Percentiles rank a stretch among this genome's conserved stretches.
Conservation (phyloP, 2,113 vertebrate species). For the Egretta garzetta region DNA sequence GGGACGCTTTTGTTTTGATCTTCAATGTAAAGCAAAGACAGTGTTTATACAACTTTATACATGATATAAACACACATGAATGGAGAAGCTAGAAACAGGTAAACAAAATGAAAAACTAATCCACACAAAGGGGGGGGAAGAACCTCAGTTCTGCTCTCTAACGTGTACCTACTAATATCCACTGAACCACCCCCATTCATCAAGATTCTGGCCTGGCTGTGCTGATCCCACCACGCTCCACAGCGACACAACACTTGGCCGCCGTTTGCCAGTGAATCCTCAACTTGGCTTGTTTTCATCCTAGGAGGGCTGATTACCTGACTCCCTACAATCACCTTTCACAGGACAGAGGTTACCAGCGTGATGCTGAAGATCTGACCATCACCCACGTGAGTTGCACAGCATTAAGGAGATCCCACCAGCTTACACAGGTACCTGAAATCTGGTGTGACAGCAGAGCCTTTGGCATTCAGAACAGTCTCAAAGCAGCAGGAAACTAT, state of each 20-base stretch:
- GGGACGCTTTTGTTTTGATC: slow-evolving; percentile 10
- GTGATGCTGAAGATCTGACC: neutral
- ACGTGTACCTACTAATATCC: neutral
- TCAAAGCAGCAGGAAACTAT: neutral
- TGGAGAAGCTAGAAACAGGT: neutral
- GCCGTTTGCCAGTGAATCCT: neutral
- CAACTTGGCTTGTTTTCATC: neutral
- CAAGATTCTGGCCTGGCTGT: neutral
- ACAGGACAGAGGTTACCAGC: neutral
- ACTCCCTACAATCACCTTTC: slow-evolving; percentile 28
- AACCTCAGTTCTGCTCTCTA: neutral
- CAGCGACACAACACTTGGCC: neutral
- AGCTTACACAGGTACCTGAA: neutral
- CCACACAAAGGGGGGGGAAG: neutral
- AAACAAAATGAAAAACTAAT: neutral
- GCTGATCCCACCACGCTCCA: neutral
- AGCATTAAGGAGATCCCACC: neutral
- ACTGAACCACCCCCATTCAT: neutral
- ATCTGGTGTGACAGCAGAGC: neutral
- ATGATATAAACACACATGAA: neutral
- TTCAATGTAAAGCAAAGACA: neutral
- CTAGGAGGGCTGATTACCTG: neutral
- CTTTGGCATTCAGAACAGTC: neutral
- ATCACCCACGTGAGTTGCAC: neutral
- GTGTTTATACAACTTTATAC: neutral